phyloP scores from a whole-genome alignment of 2,797 vertebrate genomes.

The Tenualosa ilisha region DNA sequence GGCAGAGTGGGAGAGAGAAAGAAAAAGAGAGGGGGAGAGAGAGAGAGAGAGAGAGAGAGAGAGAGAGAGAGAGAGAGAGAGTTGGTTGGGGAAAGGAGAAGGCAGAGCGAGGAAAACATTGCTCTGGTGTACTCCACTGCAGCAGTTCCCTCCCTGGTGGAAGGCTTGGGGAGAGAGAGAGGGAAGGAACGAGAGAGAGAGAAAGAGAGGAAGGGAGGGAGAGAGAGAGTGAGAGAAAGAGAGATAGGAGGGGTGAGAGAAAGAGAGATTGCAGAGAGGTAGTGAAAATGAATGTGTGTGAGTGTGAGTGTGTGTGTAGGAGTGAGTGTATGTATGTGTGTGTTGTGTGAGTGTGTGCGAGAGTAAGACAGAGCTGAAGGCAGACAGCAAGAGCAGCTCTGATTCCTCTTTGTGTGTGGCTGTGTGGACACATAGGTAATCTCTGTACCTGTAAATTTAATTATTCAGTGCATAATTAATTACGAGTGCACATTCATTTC shows the following conservation, averaged over 20 bases:
- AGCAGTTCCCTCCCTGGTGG: slow-evolving; percentile 50
- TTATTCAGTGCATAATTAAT: slow-evolving; percentile 17
- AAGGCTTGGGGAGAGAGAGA: slow-evolving; percentile 14
- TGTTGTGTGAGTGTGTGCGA: neutral
- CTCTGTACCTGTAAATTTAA: neutral
- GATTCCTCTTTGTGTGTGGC: neutral
- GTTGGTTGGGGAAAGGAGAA: neutral
- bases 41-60: slow-evolving; percentile 11
- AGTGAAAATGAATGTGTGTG: neutral
- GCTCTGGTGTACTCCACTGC: slow-evolving; percentile 46
- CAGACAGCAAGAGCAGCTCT: neutral
- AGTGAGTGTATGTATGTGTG: neutral
- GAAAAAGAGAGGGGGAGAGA: slow-evolving; percentile 21
- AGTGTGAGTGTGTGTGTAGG: neutral
- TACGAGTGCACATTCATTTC: slow-evolving; percentile 9
- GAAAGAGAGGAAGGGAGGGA: slow-evolving; percentile 31
- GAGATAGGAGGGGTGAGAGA: slow-evolving; percentile 23
- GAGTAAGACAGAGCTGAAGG: neutral
- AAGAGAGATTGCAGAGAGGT: slow-evolving; percentile 32
- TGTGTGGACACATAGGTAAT: slow-evolving; percentile 1
- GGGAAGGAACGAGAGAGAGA: slow-evolving; percentile 27
- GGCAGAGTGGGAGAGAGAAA: neutral
- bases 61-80: slow-evolving; percentile 25
- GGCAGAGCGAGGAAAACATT: slow-evolving; percentile 12
- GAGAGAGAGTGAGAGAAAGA: slow-evolving; percentile 36